Conservation (phyloP, 2,888 invertebrate genomes). For the Gymnocheta viridis region DNA sequence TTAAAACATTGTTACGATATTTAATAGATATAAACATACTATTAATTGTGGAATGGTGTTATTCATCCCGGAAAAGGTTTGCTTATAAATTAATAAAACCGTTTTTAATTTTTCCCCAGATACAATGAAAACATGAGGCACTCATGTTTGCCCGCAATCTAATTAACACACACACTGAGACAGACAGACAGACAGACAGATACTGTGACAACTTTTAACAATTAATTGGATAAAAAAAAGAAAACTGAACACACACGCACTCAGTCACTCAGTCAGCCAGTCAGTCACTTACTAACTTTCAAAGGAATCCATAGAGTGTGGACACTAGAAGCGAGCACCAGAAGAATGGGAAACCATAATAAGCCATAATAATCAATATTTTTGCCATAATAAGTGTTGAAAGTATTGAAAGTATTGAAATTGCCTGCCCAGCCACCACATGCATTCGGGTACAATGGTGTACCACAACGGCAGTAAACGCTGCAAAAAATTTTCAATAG, state of each 20-base stretch:
- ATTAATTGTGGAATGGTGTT: constrained; percentile 27
- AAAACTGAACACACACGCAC: constrained; percentile 12
- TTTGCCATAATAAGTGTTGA: constrained; percentile 65
- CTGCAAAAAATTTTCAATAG: constrained; percentile 41
- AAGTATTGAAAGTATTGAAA: constrained; percentile 64
- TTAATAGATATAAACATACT: not conserved
- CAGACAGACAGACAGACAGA: not conserved
- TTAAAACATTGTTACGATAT: not conserved
- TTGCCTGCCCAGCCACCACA: constrained; percentile 29
- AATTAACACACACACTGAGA: constrained; percentile 53
- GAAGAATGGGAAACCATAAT: constrained; percentile 56
- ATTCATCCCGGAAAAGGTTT: constrained; percentile 68
- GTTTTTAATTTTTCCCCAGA: constrained; percentile 70
- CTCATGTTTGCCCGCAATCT: constrained; percentile 64
- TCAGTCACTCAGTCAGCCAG: not conserved
- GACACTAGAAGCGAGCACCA: constrained; percentile 1
- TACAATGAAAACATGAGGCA: constrained; percentile 61
- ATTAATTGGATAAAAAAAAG: constrained; percentile 62
- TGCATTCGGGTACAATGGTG: constrained; percentile 18
- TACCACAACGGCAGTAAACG: constrained; percentile 41
- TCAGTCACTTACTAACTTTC: not conserved
- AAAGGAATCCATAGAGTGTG: constrained; percentile 39
- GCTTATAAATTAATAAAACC: constrained; percentile 60
- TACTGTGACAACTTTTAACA: constrained; percentile 56
- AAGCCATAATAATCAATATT: constrained; percentile 60